Evolutionary conservation across 2,888 invertebrate genomes (phyloP), one percentile per base, ranked within the genome.

Genomic region (Chloroclystis v-ata): DNA sequence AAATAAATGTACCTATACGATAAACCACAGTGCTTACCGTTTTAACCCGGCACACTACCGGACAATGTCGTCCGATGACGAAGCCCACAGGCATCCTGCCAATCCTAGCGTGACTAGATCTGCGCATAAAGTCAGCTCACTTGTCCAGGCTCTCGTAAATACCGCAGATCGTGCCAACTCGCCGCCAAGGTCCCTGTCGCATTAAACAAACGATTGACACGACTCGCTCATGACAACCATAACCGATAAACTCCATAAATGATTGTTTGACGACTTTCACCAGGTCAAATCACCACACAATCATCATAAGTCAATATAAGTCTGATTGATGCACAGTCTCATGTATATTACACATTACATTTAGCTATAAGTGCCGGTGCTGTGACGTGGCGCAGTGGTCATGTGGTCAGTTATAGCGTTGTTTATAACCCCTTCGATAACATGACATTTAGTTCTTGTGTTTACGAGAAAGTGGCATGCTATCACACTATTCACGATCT

Each of bases 1-100:
- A n/a, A n/a, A n/a, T n/a, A n/a, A n/a, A n/a, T n/a, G n/a, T n/a
- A n/a, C n/a, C n/a, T n/a, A n/a, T n/a, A n/a, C n/a, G n/a, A n/a
- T n/a, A n/a, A n/a, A n/a, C n/a, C n/a, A n/a, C n/a, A n/a, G n/a
- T n/a, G n/a, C n/a, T n/a, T n/a, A n/a, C n/a, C n/a, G n/a, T n/a
- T n/a, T n/a, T n/a, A n/a, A n/a, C 51, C 43, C 53, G 51, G 46
- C 44, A 52, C 51, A 49, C 54, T 55, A 54, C 49, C 32, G 47
- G 47, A 51, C 52, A 52, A 52, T 48, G 57, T 44, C 46, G 57
- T 30, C 49, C 53, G 37, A 50, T 57, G 54, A 57, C 50, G 52
- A 57, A 49, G 49, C 40, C 37, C 13, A 45, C 24, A 33, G 51
- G 45, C 45, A 51, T 49, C 48, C 26, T 20, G 37, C 32, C 7